These are phyloP conservation scores for Philereme transversata DNA, from an alignment of 2,888 invertebrate species.

Conservation along the genomic window DNA sequence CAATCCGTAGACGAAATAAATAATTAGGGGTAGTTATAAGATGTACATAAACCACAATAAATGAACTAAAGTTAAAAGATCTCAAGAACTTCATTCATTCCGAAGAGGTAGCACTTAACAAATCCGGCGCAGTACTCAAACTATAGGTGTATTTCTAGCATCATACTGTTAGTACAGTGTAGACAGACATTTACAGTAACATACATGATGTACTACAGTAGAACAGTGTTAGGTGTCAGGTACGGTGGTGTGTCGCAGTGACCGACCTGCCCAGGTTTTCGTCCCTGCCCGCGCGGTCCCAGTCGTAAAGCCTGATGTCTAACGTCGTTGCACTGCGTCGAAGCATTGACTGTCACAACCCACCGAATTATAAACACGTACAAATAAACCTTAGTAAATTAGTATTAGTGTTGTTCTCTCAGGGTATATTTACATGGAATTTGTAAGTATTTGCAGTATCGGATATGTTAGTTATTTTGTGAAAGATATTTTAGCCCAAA, in stretches of 20 bases:
- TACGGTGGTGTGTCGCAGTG: conserved; percentile 35
- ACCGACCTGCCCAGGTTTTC: conserved; percentile 96
- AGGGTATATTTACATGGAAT: conserved; percentile 13
- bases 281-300: conserved; percentile 95
- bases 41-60: too few species aligned
- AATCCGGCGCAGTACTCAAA: conserved; percentile 20
- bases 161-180: conserved; percentile 37
- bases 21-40: too few species aligned
- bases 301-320: conserved; percentile 91
- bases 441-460: conserved; percentile 3
- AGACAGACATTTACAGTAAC: conserved; percentile 33
- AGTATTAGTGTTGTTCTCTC: conserved; percentile 9
- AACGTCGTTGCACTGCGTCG: conserved; percentile 60
- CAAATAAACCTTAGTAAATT: conserved; percentile 38
- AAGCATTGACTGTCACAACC: conserved; percentile 74
- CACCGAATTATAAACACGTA: conserved; percentile 63
- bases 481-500: conserved; percentile 9
- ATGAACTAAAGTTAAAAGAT: not conserved
- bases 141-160: conserved; percentile 31
- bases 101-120: conserved; percentile 16
- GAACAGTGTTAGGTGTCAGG: conserved; percentile 8
- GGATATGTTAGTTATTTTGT: conserved; percentile 14
- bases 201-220: conserved; percentile 13
- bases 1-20: too few species aligned
- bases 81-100: conserved; percentile 9